Conservation (phyloP, 2,797 vertebrate genomes). For the Cottoperca gobio region DNA sequence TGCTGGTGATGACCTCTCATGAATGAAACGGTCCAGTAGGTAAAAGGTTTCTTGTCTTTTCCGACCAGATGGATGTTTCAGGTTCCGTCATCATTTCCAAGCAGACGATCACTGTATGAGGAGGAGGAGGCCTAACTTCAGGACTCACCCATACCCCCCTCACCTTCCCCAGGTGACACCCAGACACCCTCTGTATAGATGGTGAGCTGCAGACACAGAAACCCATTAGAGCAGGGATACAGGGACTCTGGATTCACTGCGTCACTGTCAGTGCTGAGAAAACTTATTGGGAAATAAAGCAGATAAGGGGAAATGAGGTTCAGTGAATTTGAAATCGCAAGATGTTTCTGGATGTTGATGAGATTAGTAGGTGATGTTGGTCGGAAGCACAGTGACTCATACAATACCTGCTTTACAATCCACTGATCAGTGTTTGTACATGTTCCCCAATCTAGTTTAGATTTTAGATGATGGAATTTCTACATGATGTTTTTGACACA, state of each 20-base stretch:
- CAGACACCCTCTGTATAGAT: neutral
- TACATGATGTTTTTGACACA: neutral
- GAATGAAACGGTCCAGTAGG: neutral
- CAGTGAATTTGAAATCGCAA: neutral
- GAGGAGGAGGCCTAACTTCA: constrained; percentile 1
- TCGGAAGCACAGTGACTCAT: neutral
- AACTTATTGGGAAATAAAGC: constrained; percentile 4
- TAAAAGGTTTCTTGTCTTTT: neutral
- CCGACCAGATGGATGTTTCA: neutral
- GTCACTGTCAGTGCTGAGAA: neutral
- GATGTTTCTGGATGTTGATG: neutral
- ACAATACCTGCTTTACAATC: neutral
- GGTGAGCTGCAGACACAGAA: constrained; percentile 25
- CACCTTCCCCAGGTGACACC: neutral
- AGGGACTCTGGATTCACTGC: neutral
- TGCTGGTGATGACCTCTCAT: neutral
- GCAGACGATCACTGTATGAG: neutral
- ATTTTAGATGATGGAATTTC: neutral
- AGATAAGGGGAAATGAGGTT: neutral
- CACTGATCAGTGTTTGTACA: neutral
- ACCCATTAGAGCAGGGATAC: neutral
- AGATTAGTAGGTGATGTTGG: neutral
- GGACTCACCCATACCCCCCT: constrained; percentile 1
- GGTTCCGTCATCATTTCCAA: neutral
- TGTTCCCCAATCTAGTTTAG: neutral